Evolutionary conservation across 1,140 invertebrate species (phyloP), one percentile per base, ranked within the genome.

Genomic region (Thaumatotibia leucotreta): DNA sequence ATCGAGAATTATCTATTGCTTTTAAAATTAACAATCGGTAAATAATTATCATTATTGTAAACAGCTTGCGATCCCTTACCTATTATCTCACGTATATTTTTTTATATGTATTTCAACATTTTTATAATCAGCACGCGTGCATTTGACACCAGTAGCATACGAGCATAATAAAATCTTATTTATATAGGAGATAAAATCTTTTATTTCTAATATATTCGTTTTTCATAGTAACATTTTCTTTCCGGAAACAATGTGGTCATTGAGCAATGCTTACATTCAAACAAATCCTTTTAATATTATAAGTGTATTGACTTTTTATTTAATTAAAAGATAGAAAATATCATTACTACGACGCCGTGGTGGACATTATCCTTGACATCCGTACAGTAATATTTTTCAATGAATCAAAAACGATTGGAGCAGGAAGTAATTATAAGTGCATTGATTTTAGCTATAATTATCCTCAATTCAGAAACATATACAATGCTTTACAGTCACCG

Each of bases 111-210:
- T 62, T 27, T 66, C 22, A 27, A 62, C 35, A 65, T 73, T 64
- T n/a, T 67, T 75, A 70, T 71, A 70, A 67, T 75, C 65, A 84
- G 79, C 77, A 86, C 79, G 87, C 87, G 87, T 88, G 87, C 85
- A 80, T 74, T 82, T 82, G 74, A 84, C 81, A 84, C 77, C 69
- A 75, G 79, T 78, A 86, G 84, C 85, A 72, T 83, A 81, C 80
- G 75, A 85, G 80, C 81, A 69, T 77, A 74, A 68, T 75, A 81
- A 82, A 79, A 80, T 79, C 70, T 84, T 79, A 82, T 77, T 68
- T 73, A 75, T 74, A 77, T 85, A 83, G 76, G 74, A 84, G 82
- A 83, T 83, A 84, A 87, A 87, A 82, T 79, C 70, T 76, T 79
- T 86, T 77, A 73, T 74, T 72, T 69, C 74, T 84, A 76, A 73